phyloP scores from a whole-genome alignment of 2,797 vertebrate genomes.

The Lutjanus campechanus region DNA sequence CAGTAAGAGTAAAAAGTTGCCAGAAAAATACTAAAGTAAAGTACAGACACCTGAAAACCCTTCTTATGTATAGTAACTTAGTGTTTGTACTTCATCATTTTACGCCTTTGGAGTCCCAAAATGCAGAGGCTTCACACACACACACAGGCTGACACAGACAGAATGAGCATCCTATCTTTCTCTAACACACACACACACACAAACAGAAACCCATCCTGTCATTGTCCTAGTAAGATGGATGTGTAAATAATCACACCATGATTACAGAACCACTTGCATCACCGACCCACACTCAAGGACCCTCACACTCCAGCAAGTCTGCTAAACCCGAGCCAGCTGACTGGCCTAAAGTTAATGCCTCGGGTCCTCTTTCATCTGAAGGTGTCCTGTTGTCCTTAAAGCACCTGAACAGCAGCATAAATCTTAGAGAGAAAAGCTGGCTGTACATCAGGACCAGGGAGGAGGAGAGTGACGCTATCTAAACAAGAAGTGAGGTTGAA shows the following conservation, averaged over 20 bases:
- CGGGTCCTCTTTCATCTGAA: constrained; percentile 45
- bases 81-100: no score
- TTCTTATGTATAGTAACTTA: no score
- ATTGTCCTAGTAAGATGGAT: constrained; percentile 40
- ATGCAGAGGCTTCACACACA: constrained; percentile 32
- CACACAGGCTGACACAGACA: constrained; percentile 2
- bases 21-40: no score
- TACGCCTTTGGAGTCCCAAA: constrained; percentile 8
- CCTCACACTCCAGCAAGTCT: constrained; percentile 34
- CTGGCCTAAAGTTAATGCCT: constrained; percentile 38
- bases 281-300: constrained; percentile 53
- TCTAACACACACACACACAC: constrained; percentile 35
- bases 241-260: constrained; percentile 57
- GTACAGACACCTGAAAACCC: no score
- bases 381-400: constrained; percentile 53
- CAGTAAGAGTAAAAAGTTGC: no score
- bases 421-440: constrained; percentile 24
- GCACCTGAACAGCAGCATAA: constrained; percentile 31
- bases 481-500: constrained; percentile 49
- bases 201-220: constrained; percentile 46
- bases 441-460: constrained; percentile 19
- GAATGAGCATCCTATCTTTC: constrained; percentile 25
- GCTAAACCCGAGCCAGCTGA: constrained; percentile 30
- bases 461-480: not conserved
- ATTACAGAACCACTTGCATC: constrained; percentile 59